Conservation (phyloP, 2,888 invertebrate species). For the Biston stratarius region DNA sequence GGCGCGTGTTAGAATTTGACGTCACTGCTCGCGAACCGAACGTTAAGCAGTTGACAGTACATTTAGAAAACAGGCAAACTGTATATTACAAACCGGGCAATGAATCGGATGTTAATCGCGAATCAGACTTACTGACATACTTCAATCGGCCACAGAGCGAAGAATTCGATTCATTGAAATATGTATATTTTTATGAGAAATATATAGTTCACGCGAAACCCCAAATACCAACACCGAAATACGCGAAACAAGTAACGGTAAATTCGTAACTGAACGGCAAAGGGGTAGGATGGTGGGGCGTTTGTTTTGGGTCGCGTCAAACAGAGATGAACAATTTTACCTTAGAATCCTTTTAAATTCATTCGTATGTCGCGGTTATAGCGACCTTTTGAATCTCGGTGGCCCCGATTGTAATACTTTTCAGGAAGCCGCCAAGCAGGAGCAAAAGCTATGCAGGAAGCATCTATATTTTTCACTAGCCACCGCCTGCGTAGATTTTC, state of each 20-base stretch:
- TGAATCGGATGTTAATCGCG: neutral
- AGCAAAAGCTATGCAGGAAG: neutral
- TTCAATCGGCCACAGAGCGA: conserved; percentile 23
- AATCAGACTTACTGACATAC: conserved; percentile 15
- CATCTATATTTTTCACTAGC: neutral
- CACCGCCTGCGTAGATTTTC: neutral
- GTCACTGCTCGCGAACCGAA: conserved; percentile 23
- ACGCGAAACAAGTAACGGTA: conserved; percentile 9
- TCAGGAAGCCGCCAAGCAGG: neutral
- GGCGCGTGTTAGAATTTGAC: too few relatives aligned
- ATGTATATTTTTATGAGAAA: neutral
- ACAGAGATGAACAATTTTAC: conserved; percentile 34
- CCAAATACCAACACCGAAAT: neutral
- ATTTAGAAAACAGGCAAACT: conserved; percentile 8
- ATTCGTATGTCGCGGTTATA: neutral
- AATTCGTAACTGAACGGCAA: conserved; percentile 21
- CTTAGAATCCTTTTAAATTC: conserved; percentile 15
- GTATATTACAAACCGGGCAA: neutral
- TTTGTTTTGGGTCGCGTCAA: conserved; percentile 17
- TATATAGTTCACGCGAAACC: neutral
- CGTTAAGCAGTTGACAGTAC: conserved; percentile 7
- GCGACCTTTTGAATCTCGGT: neutral
- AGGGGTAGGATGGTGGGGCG: conserved; percentile 19
- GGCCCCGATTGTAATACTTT: neutral
- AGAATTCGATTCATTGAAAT: neutral